Evolutionary conservation across 1,140 invertebrate genomes (phyloP).

Genomic region (Agrilus planipennis): DNA sequence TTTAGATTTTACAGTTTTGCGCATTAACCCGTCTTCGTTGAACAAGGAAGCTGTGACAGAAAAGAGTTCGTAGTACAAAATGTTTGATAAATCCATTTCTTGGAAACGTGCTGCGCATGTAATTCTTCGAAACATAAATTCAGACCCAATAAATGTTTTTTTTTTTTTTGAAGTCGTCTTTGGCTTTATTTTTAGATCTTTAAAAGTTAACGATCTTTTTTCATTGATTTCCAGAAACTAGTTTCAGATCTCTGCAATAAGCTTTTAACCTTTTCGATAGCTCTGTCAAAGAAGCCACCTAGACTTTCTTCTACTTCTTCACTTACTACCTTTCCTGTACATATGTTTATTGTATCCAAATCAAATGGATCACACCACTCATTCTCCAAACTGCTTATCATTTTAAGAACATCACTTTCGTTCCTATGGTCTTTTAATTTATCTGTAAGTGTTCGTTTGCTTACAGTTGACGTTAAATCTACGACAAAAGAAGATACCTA

Average conservation of each 20-base stretch:
- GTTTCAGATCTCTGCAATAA: not conserved
- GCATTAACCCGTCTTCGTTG: slow-evolving; percentile 9
- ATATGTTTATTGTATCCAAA: not conserved
- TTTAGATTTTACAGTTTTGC: slow-evolving; percentile 9
- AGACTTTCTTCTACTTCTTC: not conserved
- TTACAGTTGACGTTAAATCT: not conserved
- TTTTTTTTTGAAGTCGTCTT: slow-evolving; percentile 1
- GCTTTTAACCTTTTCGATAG: not conserved
- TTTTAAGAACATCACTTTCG: not conserved
- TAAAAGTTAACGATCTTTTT: slow-evolving; percentile 6
- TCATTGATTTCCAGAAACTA: slow-evolving; percentile 7
- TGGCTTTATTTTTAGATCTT: not conserved
- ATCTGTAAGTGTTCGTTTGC: no score
- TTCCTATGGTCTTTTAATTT: not conserved
- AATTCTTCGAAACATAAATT: slow-evolving; percentile 12
- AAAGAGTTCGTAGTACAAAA: slow-evolving; percentile 10
- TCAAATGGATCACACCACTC: not conserved
- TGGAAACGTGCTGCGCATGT: slow-evolving; percentile 7
- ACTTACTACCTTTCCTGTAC: not conserved
- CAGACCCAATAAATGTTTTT: slow-evolving; percentile 7
- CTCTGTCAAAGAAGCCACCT: not conserved
- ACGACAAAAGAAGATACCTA: no score
- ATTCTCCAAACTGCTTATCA: not conserved
- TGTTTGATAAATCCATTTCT: slow-evolving; percentile 8
- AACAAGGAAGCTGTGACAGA: slow-evolving; percentile 8